Base-by-base conservation (phyloP, 2,888 invertebrate genomes). In the Cerceris rybyensis region DNA sequence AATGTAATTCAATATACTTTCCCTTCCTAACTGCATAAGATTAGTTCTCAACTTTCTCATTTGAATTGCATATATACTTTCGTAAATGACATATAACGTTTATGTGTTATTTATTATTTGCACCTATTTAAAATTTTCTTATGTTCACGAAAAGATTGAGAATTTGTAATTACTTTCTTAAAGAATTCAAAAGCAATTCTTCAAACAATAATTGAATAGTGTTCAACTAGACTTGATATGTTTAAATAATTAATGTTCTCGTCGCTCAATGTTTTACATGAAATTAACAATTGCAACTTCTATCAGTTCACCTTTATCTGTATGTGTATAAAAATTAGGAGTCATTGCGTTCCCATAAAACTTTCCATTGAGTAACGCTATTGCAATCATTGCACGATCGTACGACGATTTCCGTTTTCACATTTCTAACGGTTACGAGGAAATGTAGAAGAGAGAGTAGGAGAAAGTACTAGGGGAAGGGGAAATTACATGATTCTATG, bases 11-110 rank as follows among this genome's bases (percentile, higher is more conserved):
- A 11, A 46, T 46, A 28, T 28, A 28, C 80, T 71, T 78, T 57
- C 61, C 46, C 9, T 11, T 5, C 39, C 70, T 75, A 55, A 83
- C 90, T 90, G 84, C 87, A 82, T 89, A 90, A 90, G 70, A 69
- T 67, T 64, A 66, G 70, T 82, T 85, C 80, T 87, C 83, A 89
- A 90, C 91, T 91, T 91, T 91, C 91, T 89, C 91, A 86, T 81
- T 78, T 74, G 73, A 58, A 78, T 85, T 81, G 73, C 78, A 71
- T 78, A 57, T 70, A 66, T 43, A 28, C 52, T 70, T 28, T 52
- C 68, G 68, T 78, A 75, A 76, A 70, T 81, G 77, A 80, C 43
- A 8, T 78, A 17, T 43, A 63, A 65, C 46, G 46, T 11, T 0
- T 46, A 46, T 46, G 6, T 46, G 1, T 4, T 28, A 2, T 28